Conservation (phyloP, 2,888 invertebrate species). For the Amphipyra berbera region DNA sequence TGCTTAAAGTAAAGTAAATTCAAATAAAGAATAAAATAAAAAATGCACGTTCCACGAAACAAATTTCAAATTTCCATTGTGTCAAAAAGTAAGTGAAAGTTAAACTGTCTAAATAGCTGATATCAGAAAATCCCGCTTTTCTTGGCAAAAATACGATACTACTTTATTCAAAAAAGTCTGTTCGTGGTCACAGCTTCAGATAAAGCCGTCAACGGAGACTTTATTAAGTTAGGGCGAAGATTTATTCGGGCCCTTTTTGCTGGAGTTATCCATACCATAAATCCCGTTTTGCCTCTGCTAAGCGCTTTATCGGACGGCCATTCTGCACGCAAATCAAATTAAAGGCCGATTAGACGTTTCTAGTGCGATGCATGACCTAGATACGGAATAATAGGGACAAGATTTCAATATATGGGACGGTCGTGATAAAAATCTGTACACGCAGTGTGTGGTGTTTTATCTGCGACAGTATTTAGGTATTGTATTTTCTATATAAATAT, state of each 20-base stretch:
- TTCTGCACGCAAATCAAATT: slow-evolving; percentile 86
- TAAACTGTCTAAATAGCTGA: slow-evolving; percentile 38
- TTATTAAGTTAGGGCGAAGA: slow-evolving; percentile 85
- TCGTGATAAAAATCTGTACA: slow-evolving; percentile 54
- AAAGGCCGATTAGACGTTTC: slow-evolving; percentile 77
- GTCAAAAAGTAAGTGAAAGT: slow-evolving; percentile 26
- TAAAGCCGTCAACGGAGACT: slow-evolving; percentile 83
- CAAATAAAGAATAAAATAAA: neutral
- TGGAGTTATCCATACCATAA: slow-evolving; percentile 83
- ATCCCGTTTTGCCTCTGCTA: slow-evolving; percentile 81
- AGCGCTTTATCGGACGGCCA: slow-evolving; percentile 82
- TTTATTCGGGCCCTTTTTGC: slow-evolving; percentile 84
- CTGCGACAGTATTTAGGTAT: slow-evolving; percentile 23
- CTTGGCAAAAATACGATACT: slow-evolving; percentile 62
- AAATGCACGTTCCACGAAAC: slow-evolving; percentile 10
- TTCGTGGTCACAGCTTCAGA: slow-evolving; percentile 74
- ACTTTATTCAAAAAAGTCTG: slow-evolving; percentile 75
- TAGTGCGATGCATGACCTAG: slow-evolving; percentile 71
- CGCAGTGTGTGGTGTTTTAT: slow-evolving; percentile 23
- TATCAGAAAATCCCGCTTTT: slow-evolving; percentile 38
- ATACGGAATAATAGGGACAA: slow-evolving; percentile 61
- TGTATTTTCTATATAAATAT: slow-evolving; percentile 30
- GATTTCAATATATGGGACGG: slow-evolving; percentile 49
- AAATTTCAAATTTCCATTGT: slow-evolving; percentile 3
- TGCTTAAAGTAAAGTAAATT: too few species aligned